Evolutionary conservation across 2,888 invertebrate species (phyloP).

Genomic region (Sepioteuthis lessoniana): DNA sequence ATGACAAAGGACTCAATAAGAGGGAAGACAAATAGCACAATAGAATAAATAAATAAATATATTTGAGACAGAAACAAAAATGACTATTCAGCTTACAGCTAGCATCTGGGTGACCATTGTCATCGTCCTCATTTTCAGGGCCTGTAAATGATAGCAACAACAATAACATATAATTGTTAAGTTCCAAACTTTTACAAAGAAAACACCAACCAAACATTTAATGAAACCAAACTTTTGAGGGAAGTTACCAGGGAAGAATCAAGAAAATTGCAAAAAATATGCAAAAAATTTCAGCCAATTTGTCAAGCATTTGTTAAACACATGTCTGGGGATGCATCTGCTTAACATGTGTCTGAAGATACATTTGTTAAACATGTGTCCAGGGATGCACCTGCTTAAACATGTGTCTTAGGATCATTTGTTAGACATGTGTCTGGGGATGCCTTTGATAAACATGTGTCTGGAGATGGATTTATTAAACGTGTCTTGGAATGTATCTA

Average conservation of each 20-base stretch:
- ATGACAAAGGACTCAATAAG: slow-evolving; percentile 15
- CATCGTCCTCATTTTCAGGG: slow-evolving; percentile 44
- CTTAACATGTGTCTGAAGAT: too few relatives aligned
- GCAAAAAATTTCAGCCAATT: not conserved
- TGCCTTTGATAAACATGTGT: too few relatives aligned
- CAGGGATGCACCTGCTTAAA: too few relatives aligned
- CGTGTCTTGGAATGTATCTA: too few relatives aligned
- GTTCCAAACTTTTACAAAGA: not conserved
- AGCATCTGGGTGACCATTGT: slow-evolving; percentile 4
- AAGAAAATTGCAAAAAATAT: not conserved
- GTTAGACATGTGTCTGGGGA: too few relatives aligned
- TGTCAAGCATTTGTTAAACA: too few relatives aligned
- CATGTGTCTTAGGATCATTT: too few relatives aligned
- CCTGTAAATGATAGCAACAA: slow-evolving; percentile 47
- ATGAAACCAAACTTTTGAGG: not conserved
- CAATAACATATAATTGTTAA: not conserved
- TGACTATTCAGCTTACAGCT: slow-evolving; percentile 45
- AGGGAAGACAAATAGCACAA: not conserved
- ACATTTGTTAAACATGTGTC: too few relatives aligned
- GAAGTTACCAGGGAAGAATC: not conserved
- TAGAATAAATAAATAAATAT: not conserved
- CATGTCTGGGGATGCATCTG: too few relatives aligned
- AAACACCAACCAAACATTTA: not conserved
- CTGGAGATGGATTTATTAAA: too few relatives aligned
- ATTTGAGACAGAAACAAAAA: not conserved